Conservation (phyloP, 2,888 invertebrate genomes). For the Pheosia gnoma region DNA sequence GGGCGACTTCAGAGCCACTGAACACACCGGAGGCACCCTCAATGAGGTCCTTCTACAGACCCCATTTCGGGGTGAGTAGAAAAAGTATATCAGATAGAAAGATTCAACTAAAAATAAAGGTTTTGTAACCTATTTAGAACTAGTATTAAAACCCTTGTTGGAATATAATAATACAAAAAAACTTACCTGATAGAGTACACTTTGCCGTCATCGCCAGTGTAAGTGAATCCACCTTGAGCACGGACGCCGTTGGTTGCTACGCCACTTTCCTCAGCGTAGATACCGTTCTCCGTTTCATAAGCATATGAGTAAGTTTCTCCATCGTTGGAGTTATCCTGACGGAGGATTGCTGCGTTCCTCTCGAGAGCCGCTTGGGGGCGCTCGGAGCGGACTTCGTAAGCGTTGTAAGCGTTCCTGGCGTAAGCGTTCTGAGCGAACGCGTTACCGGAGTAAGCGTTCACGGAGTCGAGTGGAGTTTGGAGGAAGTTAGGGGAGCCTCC, state of each 20-base stretch:
- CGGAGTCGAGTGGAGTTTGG: constrained; percentile 35
- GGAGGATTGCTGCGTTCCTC: constrained; percentile 71
- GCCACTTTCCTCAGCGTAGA: constrained; percentile 70
- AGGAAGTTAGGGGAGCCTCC: constrained; percentile 32
- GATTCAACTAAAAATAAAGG: too few relatives aligned
- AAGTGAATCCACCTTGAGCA: constrained; percentile 72
- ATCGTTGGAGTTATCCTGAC: constrained; percentile 67
- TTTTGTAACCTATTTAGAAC: too few relatives aligned
- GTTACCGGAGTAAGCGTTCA: constrained; percentile 20
- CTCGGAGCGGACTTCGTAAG: constrained; percentile 52
- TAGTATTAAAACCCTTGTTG: neutral
- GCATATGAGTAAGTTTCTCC: constrained; percentile 70
- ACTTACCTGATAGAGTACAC: constrained; percentile 70
- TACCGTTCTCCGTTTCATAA: constrained; percentile 76
- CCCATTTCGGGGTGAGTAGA: too few relatives aligned
- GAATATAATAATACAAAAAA: neutral
- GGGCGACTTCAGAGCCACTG: too few relatives aligned
- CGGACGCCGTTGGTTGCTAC: constrained; percentile 73
- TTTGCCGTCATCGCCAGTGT: constrained; percentile 75
- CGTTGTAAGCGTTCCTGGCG: constrained; percentile 33
- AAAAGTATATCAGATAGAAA: too few relatives aligned
- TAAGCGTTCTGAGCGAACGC: constrained; percentile 20
- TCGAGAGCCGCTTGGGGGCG: constrained; percentile 68
- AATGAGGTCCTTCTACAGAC: too few relatives aligned
- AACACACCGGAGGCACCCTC: too few relatives aligned